Evolutionary conservation across 2,113 vertebrate genomes (phyloP).

Genomic region (Camelus dromedarius): DNA sequence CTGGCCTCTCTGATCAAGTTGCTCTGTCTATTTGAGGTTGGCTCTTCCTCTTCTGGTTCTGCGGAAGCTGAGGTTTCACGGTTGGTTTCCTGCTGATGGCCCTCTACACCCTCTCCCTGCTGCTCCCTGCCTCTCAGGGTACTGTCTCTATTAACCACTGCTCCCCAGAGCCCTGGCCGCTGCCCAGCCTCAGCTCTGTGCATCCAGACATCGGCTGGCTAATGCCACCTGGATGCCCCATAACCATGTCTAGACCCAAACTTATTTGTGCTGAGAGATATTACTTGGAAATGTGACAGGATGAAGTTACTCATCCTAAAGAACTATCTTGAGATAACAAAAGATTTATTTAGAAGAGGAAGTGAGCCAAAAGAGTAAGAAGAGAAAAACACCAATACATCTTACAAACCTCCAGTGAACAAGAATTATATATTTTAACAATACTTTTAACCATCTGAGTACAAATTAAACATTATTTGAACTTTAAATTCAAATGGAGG

Average conservation of each 20-base stretch:
- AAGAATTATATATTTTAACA: constrained; percentile 22
- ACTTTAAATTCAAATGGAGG: constrained; percentile 50
- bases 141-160: neutral
- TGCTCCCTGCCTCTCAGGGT: neutral
- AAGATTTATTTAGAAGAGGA: constrained; percentile 9
- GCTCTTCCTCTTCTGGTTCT: neutral
- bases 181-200: neutral
- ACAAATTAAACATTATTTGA: constrained; percentile 26
- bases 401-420: neutral
- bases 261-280: neutral
- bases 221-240: neutral
- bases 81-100: neutral
- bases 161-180: neutral
- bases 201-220: neutral
- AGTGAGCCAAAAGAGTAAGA: constrained; percentile 16
- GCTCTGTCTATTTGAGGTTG: neutral
- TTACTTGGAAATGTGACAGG: neutral
- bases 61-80: neutral
- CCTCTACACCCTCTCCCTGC: neutral
- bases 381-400: neutral
- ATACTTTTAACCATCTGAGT: constrained; percentile 18
- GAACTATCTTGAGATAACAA: constrained; percentile 18
- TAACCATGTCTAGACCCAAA: neutral
- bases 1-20: neutral
- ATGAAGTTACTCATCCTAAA: constrained; percentile 15